Conservation (phyloP, 1,140 invertebrate species). For the Leptoteleia sp. region DNA sequence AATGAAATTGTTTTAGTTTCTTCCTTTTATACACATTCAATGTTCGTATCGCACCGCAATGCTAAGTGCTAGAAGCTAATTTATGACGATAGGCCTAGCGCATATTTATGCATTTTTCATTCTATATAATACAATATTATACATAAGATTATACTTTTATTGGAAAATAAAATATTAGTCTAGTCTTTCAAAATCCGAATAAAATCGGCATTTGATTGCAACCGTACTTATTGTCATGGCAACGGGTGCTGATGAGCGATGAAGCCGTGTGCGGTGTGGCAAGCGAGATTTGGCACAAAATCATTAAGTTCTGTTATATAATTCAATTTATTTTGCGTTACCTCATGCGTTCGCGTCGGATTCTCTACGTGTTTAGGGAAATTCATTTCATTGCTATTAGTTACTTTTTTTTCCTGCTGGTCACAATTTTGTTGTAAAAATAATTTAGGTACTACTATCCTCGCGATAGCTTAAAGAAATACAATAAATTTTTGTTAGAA, state of each 20-base stretch:
- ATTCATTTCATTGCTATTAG: constrained; percentile 16
- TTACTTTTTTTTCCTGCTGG: constrained; percentile 13
- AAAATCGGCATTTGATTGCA: constrained; percentile 26
- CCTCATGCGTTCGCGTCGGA: constrained; percentile 39
- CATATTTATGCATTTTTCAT: constrained; percentile 60
- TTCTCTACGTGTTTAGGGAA: constrained; percentile 19
- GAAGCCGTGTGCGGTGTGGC: constrained; percentile 65
- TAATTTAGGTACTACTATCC: constrained; percentile 19
- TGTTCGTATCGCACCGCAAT: constrained; percentile 10
- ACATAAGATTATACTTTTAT: constrained; percentile 76
- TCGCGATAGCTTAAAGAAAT: constrained; percentile 11
- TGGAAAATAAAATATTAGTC: constrained; percentile 21
- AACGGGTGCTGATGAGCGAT: constrained; percentile 72
- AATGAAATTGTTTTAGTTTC: neutral
- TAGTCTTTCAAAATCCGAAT: constrained; percentile 7
- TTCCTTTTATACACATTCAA: constrained; percentile 8
- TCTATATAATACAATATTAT: constrained; percentile 78
- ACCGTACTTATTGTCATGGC: constrained; percentile 78
- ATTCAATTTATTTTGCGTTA: constrained; percentile 37
- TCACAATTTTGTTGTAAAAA: constrained; percentile 26
- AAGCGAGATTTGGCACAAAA: constrained; percentile 73
- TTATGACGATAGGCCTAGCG: constrained; percentile 65
- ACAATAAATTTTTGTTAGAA: constrained; percentile 33
- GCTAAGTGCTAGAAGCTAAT: constrained; percentile 56
- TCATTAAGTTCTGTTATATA: constrained; percentile 27